phyloP scores from a whole-genome alignment of 1,140 invertebrate species.

The Solenopsis invicta region DNA sequence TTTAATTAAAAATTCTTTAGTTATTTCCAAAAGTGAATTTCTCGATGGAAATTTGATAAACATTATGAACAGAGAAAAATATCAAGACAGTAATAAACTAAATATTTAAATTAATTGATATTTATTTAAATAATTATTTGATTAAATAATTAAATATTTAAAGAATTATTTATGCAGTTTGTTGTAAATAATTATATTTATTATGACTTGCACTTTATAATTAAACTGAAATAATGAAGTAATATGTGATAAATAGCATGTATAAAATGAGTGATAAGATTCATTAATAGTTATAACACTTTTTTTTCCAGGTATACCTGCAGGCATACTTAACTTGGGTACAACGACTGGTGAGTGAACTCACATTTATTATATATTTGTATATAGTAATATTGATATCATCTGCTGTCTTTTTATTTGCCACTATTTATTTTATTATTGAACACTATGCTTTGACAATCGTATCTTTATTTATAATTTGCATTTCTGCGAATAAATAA shows the following conservation, averaged over 20 bases:
- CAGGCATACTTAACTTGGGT: background rate
- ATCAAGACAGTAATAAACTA: background rate
- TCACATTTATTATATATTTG: background rate
- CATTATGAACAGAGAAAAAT: background rate
- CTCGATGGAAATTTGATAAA: background rate
- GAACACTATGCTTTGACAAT: background rate
- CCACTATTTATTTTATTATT: background rate
- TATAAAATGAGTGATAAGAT: background rate
- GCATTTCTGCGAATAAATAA: background rate
- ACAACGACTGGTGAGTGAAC: constrained; percentile 1
- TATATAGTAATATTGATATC: background rate
- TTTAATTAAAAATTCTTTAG: background rate
- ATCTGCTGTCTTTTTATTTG: background rate
- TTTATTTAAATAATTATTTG: background rate
- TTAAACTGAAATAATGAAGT: constrained; percentile 12
- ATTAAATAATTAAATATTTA: constrained; percentile 25
- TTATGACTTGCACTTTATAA: constrained; percentile 4
- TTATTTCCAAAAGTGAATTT: background rate
- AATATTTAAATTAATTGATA: constrained; percentile 15
- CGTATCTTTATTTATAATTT: background rate
- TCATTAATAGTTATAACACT: background rate
- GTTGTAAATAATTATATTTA: constrained; percentile 12
- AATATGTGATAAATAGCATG: background rate
- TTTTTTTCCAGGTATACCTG: background rate
- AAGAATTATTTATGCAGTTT: background rate